Evolutionary conservation across 2,113 vertebrate species (phyloP), one percentile per base, ranked within the genome.

Genomic region (Zingel zingel): DNA sequence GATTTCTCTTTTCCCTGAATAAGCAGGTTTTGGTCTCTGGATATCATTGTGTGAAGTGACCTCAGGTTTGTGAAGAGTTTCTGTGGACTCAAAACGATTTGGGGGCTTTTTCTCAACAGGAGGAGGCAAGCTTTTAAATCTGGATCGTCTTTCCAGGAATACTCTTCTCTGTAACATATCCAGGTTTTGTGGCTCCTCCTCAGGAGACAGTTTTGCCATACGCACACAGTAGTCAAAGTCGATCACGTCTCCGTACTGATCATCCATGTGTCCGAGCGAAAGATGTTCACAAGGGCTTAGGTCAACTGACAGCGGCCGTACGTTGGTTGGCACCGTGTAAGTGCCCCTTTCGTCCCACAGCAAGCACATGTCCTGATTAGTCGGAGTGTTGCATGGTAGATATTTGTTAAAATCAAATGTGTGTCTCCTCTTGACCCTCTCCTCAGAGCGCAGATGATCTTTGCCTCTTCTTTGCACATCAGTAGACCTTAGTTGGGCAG

Each of bases 281-380:
- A 85, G 51, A 57, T 89, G 64, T 33, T 92, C 85, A 84, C 87
- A 83, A 5, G 81, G 74, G 25, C 88, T 79, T 18, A 92, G 57
- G 36, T 93, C 89, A 25, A 61, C 67, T 0, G 93, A 85, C 51
- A 91, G 80, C 5, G 84, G 86, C 0, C 85, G 86, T 9, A 36
- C 73, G 64, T 86, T 87, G 30, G 85, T 14, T 0, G 90, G 88
- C 33, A 79, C 3, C 0, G 43, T n/a, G 54, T 85, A 91, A 33
- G 87, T 39, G n/a, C 89, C 83, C 47, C 51, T 61, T 58, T 91
- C 89, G 16, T 94, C 90, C 92, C 88, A 93, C 63, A 91, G 64
- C 74, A 86, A 21, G 73, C 90, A 93, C 90, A 92, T 93, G 61
- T 94, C 92, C 77, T 93, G 93, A 79, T 93, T 92, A 50, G 65